Base-by-base conservation (phyloP, 2,888 invertebrate genomes). In the Sinohyriopsis cumingii region DNA sequence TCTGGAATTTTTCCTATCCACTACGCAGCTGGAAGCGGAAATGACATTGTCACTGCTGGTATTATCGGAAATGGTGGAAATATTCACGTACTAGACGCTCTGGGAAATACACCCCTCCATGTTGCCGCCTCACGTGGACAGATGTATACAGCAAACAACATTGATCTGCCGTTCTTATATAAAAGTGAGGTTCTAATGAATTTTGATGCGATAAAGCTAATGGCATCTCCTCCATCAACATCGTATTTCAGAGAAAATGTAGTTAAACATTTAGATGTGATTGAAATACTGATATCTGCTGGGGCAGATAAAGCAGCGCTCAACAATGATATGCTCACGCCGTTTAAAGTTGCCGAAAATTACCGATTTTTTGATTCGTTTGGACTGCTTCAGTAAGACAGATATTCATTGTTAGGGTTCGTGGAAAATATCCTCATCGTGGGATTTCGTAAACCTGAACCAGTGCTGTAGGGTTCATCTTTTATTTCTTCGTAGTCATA, bases 51-150 rank as follows among this genome's bases (percentile, higher is more conserved):
- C 6, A 66, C 55, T 18, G 12, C 33, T 2, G 55, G 22, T 19
- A 54, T 72, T 45, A 22, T 72, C 18, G 55, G 25, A 5, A 22
- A 19, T 6, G 63, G 63, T 18, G 65, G 56, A 1, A 56, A 66
- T 33, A 55, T 63, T 7, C 55, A 62, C 20, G 25, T 63, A 55
- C 63, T 59, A 33, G 73, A 69, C 62, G 24, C 12, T 15, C 22
- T 61, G 25, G 63, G 56, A 5, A 73, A 69, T 59, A 69, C 73
- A 18, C 57, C 67, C 6, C 59, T 69, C 12, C 69, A 73, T 55
- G 55, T 69, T 12, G 69, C 69, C 12, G 69, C 67, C 3, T 66
- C 67, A n/a, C 24, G 63, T 25, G 69, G 72, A 56, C 9, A 59
- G 7, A 28, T 69, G 3, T 72, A 69, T 28, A 69, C 63, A 20